Conservation (phyloP, 2,888 invertebrate species). For the Penaeus monodon region DNA sequence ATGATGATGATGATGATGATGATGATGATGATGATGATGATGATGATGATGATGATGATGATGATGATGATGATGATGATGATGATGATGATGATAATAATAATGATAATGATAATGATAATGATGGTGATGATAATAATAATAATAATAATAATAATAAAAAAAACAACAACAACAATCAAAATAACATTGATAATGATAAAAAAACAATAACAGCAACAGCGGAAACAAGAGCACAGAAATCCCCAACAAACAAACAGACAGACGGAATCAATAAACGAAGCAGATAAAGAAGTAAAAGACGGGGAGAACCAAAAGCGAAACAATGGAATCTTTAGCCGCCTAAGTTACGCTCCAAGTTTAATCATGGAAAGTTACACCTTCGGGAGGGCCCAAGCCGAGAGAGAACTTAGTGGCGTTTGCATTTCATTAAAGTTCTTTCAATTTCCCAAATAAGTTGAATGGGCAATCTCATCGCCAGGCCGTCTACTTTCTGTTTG, state of each 20-base stretch:
- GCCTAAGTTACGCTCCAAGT: background rate
- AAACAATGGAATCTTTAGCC: background rate
- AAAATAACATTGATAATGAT: background rate
- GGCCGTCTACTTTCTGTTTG: slow-evolving; percentile 1
- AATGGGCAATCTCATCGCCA: slow-evolving; percentile 33
- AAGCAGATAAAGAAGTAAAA: too few species aligned
- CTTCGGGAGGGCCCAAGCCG: background rate
- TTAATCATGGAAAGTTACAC: slow-evolving; percentile 17
- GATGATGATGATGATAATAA: background rate
- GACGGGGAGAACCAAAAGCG: background rate
- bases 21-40: background rate
- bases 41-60: slow-evolving; percentile 2
- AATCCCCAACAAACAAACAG: background rate
- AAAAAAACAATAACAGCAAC: background rate
- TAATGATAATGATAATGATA: background rate
- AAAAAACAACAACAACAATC: background rate
- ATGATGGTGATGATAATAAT: background rate
- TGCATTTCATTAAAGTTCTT: slow-evolving; percentile 49
- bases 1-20: background rate
- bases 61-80: background rate
- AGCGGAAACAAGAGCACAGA: background rate
- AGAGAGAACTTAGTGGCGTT: slow-evolving; percentile 1
- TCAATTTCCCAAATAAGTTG: slow-evolving; percentile 45
- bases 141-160: background rate
- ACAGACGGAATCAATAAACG: background rate